Base-by-base conservation (phyloP, 1,140 invertebrate species). In the Calosoma granatense region DNA sequence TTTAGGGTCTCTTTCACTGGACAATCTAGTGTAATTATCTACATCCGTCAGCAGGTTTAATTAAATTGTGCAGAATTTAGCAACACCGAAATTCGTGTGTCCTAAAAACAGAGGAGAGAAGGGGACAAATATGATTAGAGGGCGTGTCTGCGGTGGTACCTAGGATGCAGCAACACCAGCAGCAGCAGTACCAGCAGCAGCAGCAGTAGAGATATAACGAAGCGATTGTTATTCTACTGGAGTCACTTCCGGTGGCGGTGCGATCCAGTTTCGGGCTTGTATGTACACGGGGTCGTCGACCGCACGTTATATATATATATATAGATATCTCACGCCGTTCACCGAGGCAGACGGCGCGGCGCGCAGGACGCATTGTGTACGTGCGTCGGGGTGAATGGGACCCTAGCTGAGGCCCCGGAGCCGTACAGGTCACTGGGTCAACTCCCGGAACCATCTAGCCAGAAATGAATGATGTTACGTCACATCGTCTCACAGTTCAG, bases 371-470 rank as follows among this genome's bases (percentile, higher is more conserved):
- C 26, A n/a, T 36, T 36, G 6, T 36, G 26, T 36, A n/a, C 26
- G 6, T 36, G 6, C 26, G 6, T 36, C n/a, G 26, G 26, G 26
- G 6, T 36, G 26, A 36, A 36, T 36, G 26, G 26, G 26, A n/a
- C 26, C 26, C 26, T 9, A 36, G 26, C 26, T 36, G 6, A 9
- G 26, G 6, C n/a, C 26, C 6, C 26, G 6, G 26, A 36, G n/a
- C n/a, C 6, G n/a, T 36, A 22, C 57, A 56, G 61, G 61, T 62
- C 55, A 62, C 59, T 62, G 59, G 61, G 61, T 60, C 61, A 58
- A 14, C 39, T 59, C 60, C 61, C 59, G 58, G 61, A 56, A 59
- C 6, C 26, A 36, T 36, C 26, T 36, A 36, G 26, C 26, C 26
- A 36, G 26, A 36, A 36, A 36, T 36, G 26, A 36, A 36, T 36